phyloP scores from a whole-genome alignment of 2,888 invertebrate species.

The Meloe dianella region DNA sequence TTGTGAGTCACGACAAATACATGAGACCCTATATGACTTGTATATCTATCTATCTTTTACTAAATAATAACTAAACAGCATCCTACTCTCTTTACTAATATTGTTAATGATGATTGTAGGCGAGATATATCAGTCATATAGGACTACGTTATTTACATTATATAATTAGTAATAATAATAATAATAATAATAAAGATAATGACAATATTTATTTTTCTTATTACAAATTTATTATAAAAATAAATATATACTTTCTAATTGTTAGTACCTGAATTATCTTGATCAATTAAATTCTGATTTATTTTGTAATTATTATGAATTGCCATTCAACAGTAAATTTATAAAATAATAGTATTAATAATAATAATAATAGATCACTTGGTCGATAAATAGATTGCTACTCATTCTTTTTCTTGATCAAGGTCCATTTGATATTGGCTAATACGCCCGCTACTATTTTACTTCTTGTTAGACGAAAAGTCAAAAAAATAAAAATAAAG shows the following conservation, averaged over 20 bases:
- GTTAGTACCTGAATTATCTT: not conserved
- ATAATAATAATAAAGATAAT: not conserved
- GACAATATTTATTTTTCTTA: not conserved
- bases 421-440: conserved; percentile 43
- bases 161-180: not conserved
- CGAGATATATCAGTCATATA: conserved; percentile 38
- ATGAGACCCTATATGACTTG: conserved; percentile 26
- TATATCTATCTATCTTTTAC: conserved; percentile 1
- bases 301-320: conserved; percentile 5
- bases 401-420: conserved; percentile 42
- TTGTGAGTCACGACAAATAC: conserved; percentile 39
- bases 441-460: conserved; percentile 36
- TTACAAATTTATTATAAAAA: not conserved
- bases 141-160: not conserved
- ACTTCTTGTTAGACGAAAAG: not conserved
- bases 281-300: not conserved
- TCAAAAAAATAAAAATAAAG: too few relatives aligned
- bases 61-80: conserved; percentile 23
- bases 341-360: not conserved
- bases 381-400: conserved; percentile 33
- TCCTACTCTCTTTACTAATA: conserved; percentile 43
- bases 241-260: not conserved
- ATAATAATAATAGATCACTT: not conserved
- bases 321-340: not conserved
- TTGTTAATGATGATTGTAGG: conserved; percentile 43